Evolutionary conservation across 1,140 invertebrate genomes (phyloP).

Genomic region (Saxidomus purpurata): DNA sequence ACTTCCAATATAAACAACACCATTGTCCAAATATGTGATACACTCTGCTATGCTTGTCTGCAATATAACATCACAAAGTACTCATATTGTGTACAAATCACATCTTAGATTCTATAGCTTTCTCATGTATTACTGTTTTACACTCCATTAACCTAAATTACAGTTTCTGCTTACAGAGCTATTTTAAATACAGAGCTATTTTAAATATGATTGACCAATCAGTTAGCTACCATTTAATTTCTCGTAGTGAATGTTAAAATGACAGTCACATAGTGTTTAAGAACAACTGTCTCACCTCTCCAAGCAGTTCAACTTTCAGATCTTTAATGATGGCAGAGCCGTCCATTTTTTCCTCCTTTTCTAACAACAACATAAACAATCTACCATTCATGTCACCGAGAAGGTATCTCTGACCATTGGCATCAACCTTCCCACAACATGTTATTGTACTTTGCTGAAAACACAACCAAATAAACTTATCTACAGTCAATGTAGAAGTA

Average conservation of each 20-base stretch:
- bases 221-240: no score
- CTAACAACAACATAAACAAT: constrained; percentile 98
- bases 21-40: constrained; percentile 99
- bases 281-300: constrained; percentile 87
- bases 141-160: no score
- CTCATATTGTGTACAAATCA: no score
- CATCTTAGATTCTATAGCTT: no score
- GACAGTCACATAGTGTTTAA: no score
- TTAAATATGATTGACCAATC: no score
- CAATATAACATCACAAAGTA: constrained; percentile 61
- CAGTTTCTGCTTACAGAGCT: no score
- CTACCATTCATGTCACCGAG: constrained; percentile 98
- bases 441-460: constrained; percentile 96
- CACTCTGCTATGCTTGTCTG: constrained; percentile 98
- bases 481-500: no score
- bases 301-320: constrained; percentile 95
- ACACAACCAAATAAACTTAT: constrained; percentile 61
- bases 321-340: constrained; percentile 93
- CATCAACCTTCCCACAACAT: constrained; percentile 98
- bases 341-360: constrained; percentile 93
- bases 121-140: no score
- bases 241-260: no score
- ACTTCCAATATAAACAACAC: constrained; percentile 98
- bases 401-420: constrained; percentile 95
- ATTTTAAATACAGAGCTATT: no score